Evolutionary conservation across 2,797 vertebrate species (phyloP).

Genomic region (Bradypus variegatus): DNA sequence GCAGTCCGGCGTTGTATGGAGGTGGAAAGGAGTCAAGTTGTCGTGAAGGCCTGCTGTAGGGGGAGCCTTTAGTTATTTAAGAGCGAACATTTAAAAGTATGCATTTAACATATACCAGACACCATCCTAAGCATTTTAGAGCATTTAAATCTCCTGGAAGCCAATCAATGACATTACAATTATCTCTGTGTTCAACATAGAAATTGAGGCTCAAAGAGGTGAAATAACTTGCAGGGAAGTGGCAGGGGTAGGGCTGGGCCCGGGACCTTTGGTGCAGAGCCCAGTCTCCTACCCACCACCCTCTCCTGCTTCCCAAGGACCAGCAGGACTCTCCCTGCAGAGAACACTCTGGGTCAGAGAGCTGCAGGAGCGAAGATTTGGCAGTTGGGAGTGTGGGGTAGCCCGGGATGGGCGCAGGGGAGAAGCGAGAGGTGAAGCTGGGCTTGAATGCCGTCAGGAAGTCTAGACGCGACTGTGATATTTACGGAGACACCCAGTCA

Average conservation of each 20-base stretch:
- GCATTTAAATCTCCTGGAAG: neutral
- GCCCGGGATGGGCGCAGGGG: neutral
- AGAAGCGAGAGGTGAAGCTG: neutral
- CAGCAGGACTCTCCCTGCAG: neutral
- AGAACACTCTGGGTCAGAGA: fast-evolving
- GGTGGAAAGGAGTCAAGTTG: neutral
- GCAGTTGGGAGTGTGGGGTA: neutral
- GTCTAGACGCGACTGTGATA: neutral
- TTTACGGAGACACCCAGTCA: neutral
- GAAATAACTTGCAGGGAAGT: neutral
- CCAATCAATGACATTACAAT: too few relatives aligned
- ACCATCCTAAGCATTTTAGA: neutral
- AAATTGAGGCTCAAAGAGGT: neutral
- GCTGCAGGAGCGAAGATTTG: neutral
- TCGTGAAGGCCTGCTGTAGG: neutral
- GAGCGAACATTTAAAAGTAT: neutral
- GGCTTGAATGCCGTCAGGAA: neutral
- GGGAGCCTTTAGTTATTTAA: neutral
- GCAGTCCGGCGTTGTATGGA: neutral
- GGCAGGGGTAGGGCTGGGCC: neutral
- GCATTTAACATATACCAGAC: neutral
- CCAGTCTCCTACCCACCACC: neutral
- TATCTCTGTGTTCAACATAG: neutral
- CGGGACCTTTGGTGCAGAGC: neutral
- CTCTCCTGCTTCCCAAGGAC: neutral